Conservation (phyloP, 2,113 vertebrate genomes). For the Castor canadensis region DNA sequence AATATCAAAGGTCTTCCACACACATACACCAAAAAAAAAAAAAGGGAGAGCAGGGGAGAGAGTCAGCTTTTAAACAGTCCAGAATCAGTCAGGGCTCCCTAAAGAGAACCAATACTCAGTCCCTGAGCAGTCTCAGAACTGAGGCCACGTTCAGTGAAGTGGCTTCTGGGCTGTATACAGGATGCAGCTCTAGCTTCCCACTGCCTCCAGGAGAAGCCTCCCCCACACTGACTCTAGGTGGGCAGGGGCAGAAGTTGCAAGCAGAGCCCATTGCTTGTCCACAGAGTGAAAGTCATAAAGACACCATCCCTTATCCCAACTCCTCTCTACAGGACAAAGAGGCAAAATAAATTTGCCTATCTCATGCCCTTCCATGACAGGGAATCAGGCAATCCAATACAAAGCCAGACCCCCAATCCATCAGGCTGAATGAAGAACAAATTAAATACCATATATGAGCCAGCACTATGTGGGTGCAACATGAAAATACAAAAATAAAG, state of each 20-base stretch:
- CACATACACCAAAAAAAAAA: constrained; percentile 65
- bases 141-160: background rate
- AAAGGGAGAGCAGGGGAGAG: background rate
- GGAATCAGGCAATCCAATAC: background rate
- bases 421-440: background rate
- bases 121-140: background rate
- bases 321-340: background rate
- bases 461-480: background rate
- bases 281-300: background rate
- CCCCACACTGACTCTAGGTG: background rate
- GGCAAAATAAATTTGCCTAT: background rate
- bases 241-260: background rate
- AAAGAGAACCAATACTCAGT: background rate
- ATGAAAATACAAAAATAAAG: background rate
- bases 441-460: background rate
- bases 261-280: background rate
- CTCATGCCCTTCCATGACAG: background rate
- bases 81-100: background rate
- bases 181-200: background rate
- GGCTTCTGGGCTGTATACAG: background rate
- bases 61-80: constrained; percentile 71
- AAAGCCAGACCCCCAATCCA: background rate
- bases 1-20: constrained; percentile 81
- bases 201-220: background rate
- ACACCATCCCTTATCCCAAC: background rate